These are phyloP conservation scores for Sebastes iracundus DNA, from an alignment of 2,797 vertebrate genomes.

Conservation along the genomic window DNA sequence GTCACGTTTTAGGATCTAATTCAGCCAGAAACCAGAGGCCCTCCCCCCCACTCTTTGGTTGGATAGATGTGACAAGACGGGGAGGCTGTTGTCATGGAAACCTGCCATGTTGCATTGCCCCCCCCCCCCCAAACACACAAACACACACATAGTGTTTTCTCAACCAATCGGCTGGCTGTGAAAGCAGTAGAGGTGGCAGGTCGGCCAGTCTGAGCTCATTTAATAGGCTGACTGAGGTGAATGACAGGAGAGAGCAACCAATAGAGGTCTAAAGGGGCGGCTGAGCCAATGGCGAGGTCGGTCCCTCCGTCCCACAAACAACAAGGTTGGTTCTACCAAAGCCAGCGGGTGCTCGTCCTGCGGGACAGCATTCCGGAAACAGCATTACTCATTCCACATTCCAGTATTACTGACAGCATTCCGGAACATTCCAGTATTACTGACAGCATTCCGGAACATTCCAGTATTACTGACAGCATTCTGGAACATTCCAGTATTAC, in stretches of 20 bases:
- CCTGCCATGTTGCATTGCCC: slow-evolving; percentile 23
- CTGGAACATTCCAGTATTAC: too few relatives aligned
- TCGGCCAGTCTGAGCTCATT: slow-evolving; percentile 8
- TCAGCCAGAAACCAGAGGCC: slow-evolving; percentile 27
- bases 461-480: too few relatives aligned
- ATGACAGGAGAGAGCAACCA: slow-evolving; percentile 54
- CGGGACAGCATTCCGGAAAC: neutral
- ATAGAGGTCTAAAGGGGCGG: slow-evolving; percentile 38
- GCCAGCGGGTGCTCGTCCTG: slow-evolving; percentile 17
- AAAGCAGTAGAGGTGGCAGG: slow-evolving; percentile 4
- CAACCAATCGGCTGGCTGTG: neutral
- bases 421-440: neutral
- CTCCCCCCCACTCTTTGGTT: slow-evolving; percentile 57
- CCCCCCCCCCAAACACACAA: neutral
- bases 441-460: too few relatives aligned
- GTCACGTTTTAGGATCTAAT: slow-evolving; percentile 27
- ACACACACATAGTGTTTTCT: neutral
- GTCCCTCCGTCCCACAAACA: slow-evolving; percentile 35
- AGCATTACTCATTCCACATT: neutral
- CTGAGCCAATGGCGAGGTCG: slow-evolving; percentile 18
- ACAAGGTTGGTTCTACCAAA: slow-evolving; percentile 12
- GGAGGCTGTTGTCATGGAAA: slow-evolving; percentile 37
- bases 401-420: neutral
- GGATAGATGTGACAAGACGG: slow-evolving; percentile 36
- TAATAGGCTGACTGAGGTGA: slow-evolving; percentile 52